These are phyloP conservation scores for Auanema freiburgensis DNA, from an alignment of 2,888 invertebrate genomes.

Conservation along the genomic window DNA sequence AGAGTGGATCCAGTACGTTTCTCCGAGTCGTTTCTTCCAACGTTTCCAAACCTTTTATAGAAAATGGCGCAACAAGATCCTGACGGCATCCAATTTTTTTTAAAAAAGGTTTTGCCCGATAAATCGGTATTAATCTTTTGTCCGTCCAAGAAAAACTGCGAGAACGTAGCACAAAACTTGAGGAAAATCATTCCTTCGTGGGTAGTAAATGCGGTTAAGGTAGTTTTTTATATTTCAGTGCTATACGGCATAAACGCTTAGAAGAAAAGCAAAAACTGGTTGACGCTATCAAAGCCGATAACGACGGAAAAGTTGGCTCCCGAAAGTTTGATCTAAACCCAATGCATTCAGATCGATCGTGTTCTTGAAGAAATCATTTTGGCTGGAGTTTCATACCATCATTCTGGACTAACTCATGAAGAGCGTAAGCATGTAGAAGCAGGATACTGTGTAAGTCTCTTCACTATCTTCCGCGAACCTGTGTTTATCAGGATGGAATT, in stretches of 20 bases:
- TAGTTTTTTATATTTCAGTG: slow-evolving; percentile 20
- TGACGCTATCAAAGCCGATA: slow-evolving; percentile 29
- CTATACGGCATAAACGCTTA: slow-evolving; percentile 25
- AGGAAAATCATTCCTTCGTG: slow-evolving; percentile 72
- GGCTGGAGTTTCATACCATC: slow-evolving; percentile 88
- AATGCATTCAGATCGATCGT: slow-evolving; percentile 61
- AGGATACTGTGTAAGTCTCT: slow-evolving; percentile 45
- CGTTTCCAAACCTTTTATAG: not conserved
- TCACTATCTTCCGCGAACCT: no score
- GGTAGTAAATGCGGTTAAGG: not conserved
- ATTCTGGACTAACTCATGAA: slow-evolving; percentile 80
- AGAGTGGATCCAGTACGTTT: not conserved
- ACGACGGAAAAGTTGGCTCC: slow-evolving; percentile 32
- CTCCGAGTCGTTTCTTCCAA: not conserved
- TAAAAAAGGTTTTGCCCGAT: slow-evolving; percentile 76
- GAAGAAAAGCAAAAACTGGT: slow-evolving; percentile 30
- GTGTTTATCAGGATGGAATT: slow-evolving; percentile 73
- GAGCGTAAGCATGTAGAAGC: slow-evolving; percentile 83
- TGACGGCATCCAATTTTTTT: slow-evolving; percentile 39
- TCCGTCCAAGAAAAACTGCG: slow-evolving; percentile 86
- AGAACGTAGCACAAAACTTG: slow-evolving; percentile 82
- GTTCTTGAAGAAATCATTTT: slow-evolving; percentile 75
- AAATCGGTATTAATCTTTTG: slow-evolving; percentile 87
- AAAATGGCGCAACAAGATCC: slow-evolving; percentile 26
- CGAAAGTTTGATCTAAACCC: not conserved